Evolutionary conservation across 2,888 invertebrate species (phyloP).

Genomic region (Cephus nigrinus): DNA sequence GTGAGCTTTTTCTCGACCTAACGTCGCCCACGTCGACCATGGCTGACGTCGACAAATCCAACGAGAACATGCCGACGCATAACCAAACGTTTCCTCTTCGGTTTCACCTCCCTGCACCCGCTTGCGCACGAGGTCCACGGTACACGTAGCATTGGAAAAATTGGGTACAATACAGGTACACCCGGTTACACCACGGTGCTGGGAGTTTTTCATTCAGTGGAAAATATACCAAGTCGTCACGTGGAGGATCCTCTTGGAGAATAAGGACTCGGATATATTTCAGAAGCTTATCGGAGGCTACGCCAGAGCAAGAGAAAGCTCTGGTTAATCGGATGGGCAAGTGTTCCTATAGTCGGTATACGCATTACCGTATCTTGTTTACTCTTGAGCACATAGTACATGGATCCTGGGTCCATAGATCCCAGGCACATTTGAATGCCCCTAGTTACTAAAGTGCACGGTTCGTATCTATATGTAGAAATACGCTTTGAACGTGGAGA

Average conservation of each 20-base stretch:
- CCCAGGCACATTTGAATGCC: background rate
- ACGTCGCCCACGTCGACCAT: background rate
- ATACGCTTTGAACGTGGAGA: background rate
- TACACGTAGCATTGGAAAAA: background rate
- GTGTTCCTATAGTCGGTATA: background rate
- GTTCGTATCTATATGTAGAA: background rate
- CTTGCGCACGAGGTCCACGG: background rate
- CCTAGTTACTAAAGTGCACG: background rate
- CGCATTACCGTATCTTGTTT: background rate
- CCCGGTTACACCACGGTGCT: background rate
- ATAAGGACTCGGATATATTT: background rate
- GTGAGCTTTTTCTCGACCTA: background rate
- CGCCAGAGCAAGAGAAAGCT: background rate
- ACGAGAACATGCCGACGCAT: slow-evolving; percentile 59
- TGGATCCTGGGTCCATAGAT: background rate
- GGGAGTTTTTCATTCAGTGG: background rate
- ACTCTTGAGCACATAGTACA: background rate
- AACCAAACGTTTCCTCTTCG: slow-evolving; percentile 48
- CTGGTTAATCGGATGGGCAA: background rate
- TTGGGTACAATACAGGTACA: background rate
- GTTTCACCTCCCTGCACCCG: slow-evolving; percentile 22
- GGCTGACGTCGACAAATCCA: slow-evolving; percentile 61
- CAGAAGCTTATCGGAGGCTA: background rate
- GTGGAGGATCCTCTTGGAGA: background rate
- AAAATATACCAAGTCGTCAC: background rate